phyloP scores from a whole-genome alignment of 2,888 invertebrate genomes.

The Ypsolopha scabrella region DNA sequence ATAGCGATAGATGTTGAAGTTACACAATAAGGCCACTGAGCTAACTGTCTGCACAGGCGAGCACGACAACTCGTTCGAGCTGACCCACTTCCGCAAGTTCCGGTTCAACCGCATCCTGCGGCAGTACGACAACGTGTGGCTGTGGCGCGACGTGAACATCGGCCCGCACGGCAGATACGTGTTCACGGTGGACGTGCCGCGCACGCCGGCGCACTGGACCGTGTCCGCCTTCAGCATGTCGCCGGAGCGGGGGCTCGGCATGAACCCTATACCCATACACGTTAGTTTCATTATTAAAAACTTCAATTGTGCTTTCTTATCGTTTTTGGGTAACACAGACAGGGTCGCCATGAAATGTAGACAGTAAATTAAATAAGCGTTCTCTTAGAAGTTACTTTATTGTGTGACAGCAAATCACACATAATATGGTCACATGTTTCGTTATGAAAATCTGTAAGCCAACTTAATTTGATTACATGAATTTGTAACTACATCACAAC shows the following conservation, averaged over 20 bases:
- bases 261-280: constrained; percentile 82
- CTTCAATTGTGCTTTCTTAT: too few relatives aligned
- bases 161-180: constrained; percentile 91
- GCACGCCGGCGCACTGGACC: constrained; percentile 90
- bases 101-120: constrained; percentile 90
- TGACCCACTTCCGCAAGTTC: constrained; percentile 81
- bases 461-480: too few relatives aligned
- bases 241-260: constrained; percentile 86
- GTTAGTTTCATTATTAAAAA: constrained; percentile 38
- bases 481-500: too few relatives aligned
- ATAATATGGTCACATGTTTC: too few relatives aligned
- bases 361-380: too few relatives aligned
- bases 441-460: too few relatives aligned
- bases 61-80: constrained; percentile 74
- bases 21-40: neutral
- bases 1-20: too few relatives aligned
- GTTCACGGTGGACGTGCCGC: constrained; percentile 87
- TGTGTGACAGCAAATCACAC: too few relatives aligned
- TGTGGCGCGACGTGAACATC: constrained; percentile 95
- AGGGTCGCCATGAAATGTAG: too few relatives aligned
- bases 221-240: constrained; percentile 94
- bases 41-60: constrained; percentile 44
- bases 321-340: too few relatives aligned
- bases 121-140: constrained; percentile 95
- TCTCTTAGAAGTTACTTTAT: too few relatives aligned